Evolutionary conservation across 37 sponge, comb jelly and placozoan genomes (phyloP), one percentile per base, ranked within the genome.

Genomic region (Amphimedon queenslandica): DNA sequence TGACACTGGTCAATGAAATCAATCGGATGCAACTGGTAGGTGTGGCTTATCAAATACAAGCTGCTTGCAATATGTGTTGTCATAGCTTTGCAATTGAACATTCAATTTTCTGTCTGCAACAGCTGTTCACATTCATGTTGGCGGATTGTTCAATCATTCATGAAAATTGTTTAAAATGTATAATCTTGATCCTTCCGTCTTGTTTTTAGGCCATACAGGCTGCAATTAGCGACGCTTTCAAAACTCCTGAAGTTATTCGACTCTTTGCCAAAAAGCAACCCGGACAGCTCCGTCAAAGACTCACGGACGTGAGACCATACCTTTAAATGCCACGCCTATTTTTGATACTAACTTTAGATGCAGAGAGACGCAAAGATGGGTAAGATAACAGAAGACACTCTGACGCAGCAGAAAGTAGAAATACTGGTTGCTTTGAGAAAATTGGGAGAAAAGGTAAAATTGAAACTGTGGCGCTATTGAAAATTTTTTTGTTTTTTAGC

Each of bases 141-240:
- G 5, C 40, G 70, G 43, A 1, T 37, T 69, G 27, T n/a, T n/a
- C n/a, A n/a, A n/a, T n/a, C n/a, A n/a, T n/a, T n/a, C n/a, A n/a
- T n/a, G n/a, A n/a, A n/a, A n/a, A n/a, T n/a, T n/a, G n/a, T n/a
- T n/a, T n/a, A n/a, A n/a, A n/a, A n/a, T n/a, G n/a, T n/a, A n/a
- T n/a, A n/a, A n/a, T n/a, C n/a, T n/a, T n/a, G n/a, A n/a, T n/a
- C n/a, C n/a, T n/a, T n/a, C n/a, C n/a, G n/a, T n/a, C n/a, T n/a
- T 69, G 10, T 2, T 35, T 40, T 0, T 65, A 91, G 92, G 99
- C 99, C 27, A 98, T 85, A 29, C 95, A 87, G 66, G 95, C 93
- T n/a, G 99, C 99, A 55, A 92, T 98, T 53, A 98, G 99, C 66
- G 90, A 92, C 40, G 99, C 99, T 6, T 98, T 98, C 81, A 87